phyloP scores from a whole-genome alignment of 1,140 invertebrate species.

The Tribolium castaneum region DNA sequence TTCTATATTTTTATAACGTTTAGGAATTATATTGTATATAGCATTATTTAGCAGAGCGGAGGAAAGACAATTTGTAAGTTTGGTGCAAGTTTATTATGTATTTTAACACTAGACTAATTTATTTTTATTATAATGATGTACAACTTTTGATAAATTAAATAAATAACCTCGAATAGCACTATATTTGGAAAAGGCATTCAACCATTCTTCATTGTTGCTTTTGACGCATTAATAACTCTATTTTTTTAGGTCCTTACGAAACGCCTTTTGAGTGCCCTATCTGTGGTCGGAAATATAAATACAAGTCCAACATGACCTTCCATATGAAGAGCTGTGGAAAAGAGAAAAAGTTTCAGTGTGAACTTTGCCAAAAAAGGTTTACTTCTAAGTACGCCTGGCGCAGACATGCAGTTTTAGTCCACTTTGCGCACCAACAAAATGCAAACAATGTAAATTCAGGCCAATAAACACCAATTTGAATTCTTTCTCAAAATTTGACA shows the following conservation, averaged over 20 bases:
- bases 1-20: constrained; percentile 7
- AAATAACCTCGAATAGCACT: neutral
- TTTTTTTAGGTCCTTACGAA: constrained; percentile 33
- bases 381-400: constrained; percentile 69
- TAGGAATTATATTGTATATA: constrained; percentile 3
- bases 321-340: constrained; percentile 71
- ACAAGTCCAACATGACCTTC: constrained; percentile 67
- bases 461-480: neutral
- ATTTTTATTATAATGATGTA: constrained; percentile 8
- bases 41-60: neutral
- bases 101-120: neutral
- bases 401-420: neutral
- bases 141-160: constrained; percentile 5
- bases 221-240: neutral
- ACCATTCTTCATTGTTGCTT: neutral
- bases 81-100: neutral
- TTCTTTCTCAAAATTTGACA: neutral
- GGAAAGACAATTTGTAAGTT: neutral
- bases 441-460: neutral
- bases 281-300: constrained; percentile 70
- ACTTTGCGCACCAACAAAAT: neutral
- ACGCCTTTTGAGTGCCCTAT: constrained; percentile 20
- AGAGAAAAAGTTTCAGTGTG: constrained; percentile 54
- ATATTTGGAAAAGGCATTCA: neutral
- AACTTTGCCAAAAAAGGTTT: constrained; percentile 74